phyloP scores from a whole-genome alignment of 2,888 invertebrate genomes.

The Leptopilina drosophilae region DNA sequence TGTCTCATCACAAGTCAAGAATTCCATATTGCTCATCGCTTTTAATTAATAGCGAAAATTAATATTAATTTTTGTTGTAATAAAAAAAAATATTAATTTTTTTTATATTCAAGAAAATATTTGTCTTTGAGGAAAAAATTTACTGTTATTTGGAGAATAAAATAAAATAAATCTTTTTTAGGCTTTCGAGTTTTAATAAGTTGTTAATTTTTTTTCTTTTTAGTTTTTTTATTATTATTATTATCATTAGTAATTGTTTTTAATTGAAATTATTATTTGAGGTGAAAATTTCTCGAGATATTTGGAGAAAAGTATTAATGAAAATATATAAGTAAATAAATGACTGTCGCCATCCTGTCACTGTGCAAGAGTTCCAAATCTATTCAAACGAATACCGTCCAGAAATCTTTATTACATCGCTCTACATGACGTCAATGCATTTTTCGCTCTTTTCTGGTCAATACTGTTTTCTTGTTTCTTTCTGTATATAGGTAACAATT shows the following conservation, averaged over 20 bases:
- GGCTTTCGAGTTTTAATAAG: too few species aligned
- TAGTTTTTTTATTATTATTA: not conserved
- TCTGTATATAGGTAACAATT: not conserved
- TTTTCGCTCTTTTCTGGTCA: slow-evolving; percentile 41
- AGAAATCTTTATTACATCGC: slow-evolving; percentile 56
- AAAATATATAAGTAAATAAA: not conserved
- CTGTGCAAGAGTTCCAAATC: slow-evolving; percentile 51
- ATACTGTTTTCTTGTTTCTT: too few species aligned
- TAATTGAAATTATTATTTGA: not conserved
- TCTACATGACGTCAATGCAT: slow-evolving; percentile 53
- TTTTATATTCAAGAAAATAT: too few species aligned
- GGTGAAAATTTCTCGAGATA: not conserved
- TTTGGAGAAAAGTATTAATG: too few species aligned
- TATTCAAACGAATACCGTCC: slow-evolving; percentile 56
- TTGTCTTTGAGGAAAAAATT: too few species aligned
- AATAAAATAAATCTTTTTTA: too few species aligned
- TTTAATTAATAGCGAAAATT: too few species aligned
- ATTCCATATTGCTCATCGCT: too few species aligned
- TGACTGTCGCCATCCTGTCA: slow-evolving; percentile 18
- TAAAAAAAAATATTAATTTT: too few species aligned
- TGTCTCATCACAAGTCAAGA: too few species aligned
- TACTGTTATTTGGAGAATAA: too few species aligned
- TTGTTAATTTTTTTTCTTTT: not conserved
- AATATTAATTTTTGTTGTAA: too few species aligned
- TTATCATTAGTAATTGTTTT: not conserved